phyloP scores from a whole-genome alignment of 2,113 vertebrate genomes.

The Tretioscincus oriximinensis region DNA sequence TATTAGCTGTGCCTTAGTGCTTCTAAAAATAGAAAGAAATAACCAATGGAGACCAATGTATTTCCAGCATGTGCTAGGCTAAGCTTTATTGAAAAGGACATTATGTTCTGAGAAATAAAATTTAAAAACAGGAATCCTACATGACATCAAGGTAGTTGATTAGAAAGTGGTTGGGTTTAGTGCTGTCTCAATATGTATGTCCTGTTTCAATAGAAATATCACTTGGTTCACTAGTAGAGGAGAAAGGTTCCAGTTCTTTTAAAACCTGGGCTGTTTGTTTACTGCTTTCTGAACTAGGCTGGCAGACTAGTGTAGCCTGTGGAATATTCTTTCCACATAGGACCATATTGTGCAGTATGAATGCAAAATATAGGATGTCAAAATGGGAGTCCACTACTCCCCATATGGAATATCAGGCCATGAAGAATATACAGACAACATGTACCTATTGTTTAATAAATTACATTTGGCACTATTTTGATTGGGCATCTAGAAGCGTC shows the following conservation, averaged over 20 bases:
- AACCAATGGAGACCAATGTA: constrained; percentile 1
- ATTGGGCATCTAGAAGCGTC: no score
- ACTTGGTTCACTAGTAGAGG: accelerated
- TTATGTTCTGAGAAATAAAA: constrained; percentile 20
- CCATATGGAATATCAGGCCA: no score
- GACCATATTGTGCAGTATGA: no score
- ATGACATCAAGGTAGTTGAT: constrained; percentile 20
- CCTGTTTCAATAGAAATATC: neutral
- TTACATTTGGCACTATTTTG: no score
- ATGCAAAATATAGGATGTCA: no score
- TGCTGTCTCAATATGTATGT: neutral
- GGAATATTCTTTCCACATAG: no score
- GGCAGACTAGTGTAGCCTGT: neutral
- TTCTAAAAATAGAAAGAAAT: constrained; percentile 31
- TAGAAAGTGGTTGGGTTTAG: constrained; percentile 12
- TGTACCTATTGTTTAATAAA: no score
- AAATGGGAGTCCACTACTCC: no score
- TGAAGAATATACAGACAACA: no score
- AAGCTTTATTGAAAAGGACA: neutral
- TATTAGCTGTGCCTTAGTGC: constrained; percentile 31
- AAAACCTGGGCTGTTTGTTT: neutral
- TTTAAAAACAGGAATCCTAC: constrained; percentile 12
- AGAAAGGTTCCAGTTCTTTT: accelerated
- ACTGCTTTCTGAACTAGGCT: neutral
- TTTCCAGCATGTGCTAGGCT: neutral